phyloP scores from a whole-genome alignment of 2,113 vertebrate species.

The Dermatemys mawii region DNA sequence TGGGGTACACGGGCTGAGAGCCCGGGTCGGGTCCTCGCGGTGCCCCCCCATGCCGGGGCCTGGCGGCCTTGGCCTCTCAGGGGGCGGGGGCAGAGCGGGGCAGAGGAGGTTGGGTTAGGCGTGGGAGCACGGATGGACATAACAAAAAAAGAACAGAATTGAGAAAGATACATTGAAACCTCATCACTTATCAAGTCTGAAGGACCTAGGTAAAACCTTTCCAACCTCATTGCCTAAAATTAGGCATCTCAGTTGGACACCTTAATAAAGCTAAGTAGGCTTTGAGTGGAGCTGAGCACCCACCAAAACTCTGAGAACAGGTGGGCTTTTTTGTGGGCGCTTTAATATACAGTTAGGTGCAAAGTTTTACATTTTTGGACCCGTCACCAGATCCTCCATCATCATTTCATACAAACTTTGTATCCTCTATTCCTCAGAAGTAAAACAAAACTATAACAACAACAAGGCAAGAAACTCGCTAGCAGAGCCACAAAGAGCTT shows the following conservation, averaged over 20 bases:
- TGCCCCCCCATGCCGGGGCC: no score
- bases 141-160: background rate
- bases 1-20: no score
- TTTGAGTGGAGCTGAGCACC: background rate
- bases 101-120: no score
- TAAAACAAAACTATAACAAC: background rate
- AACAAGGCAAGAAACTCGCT: background rate
- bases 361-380: background rate
- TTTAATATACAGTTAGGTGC: background rate
- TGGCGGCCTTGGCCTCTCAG: no score
- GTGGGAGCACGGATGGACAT: no score
- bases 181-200: background rate
- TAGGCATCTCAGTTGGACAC: background rate
- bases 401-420: background rate
- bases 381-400: background rate
- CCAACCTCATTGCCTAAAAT: background rate
- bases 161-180: background rate
- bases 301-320: background rate
- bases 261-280: background rate
- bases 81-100: no score
- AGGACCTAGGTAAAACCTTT: background rate
- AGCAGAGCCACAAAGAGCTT: background rate
- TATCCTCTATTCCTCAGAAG: background rate
- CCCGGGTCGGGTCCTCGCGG: no score
- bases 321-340: background rate